These are phyloP conservation scores for Cuniculus paca DNA, from an alignment of 2,797 vertebrate species.

Conservation along the genomic window DNA sequence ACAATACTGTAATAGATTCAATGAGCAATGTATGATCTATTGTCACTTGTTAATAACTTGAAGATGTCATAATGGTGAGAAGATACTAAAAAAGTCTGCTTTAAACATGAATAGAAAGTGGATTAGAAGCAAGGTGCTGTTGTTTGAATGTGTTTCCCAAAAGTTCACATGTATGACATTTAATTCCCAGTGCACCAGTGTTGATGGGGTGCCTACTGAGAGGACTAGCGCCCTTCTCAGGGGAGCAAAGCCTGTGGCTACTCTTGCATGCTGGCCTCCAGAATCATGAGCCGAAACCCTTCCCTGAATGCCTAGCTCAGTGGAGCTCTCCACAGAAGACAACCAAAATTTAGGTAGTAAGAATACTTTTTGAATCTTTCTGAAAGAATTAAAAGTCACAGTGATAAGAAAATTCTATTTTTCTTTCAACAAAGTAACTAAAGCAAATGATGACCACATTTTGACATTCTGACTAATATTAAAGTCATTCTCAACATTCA, in stretches of 20 bases:
- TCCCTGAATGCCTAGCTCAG: neutral
- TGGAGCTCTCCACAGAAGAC: neutral
- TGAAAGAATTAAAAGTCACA: neutral
- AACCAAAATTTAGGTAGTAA: neutral
- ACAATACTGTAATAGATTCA: neutral
- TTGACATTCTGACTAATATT: neutral
- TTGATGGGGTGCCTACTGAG: rapidly evolving
- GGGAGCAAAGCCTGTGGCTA: neutral
- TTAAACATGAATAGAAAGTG: neutral
- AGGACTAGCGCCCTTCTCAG: neutral
- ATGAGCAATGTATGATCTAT: neutral
- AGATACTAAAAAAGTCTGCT: neutral
- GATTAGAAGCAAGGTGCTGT: neutral
- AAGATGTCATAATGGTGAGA: neutral
- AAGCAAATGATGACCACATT: neutral
- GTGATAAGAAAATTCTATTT: neutral
- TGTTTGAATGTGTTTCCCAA: neutral
- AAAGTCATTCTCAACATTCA: neutral
- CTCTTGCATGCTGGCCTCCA: neutral
- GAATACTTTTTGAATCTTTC: neutral
- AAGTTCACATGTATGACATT: neutral
- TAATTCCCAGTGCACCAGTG: neutral
- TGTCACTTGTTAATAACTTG: neutral
- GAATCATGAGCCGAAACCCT: neutral
- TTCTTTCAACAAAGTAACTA: neutral